phyloP scores from a whole-genome alignment of 2,797 vertebrate genomes.

The Sebastes reedi region DNA sequence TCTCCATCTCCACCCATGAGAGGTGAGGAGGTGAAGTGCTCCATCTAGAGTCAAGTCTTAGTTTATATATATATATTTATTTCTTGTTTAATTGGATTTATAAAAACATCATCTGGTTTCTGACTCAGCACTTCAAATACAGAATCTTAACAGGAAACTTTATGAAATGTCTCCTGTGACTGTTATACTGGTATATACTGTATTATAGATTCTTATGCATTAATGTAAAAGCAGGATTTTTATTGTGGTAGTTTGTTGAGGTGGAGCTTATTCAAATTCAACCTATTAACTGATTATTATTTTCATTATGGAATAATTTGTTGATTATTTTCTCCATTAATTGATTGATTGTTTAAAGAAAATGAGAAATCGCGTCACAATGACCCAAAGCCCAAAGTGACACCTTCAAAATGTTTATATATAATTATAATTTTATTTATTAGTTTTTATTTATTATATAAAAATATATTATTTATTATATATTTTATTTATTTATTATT shows the following conservation, averaged over 20 bases:
- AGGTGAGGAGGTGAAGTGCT: not conserved
- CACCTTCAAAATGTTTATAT: too few species aligned
- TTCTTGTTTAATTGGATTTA: not conserved
- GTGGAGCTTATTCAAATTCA: not conserved
- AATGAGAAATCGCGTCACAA: not conserved
- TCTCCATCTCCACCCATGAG: not conserved
- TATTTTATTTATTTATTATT: too few species aligned
- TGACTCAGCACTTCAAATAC: not conserved
- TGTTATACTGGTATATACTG: not conserved
- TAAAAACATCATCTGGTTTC: not conserved
- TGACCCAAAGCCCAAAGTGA: not conserved
- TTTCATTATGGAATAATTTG: not conserved
- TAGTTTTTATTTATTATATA: too few species aligned
- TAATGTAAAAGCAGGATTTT: not conserved
- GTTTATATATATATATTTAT: not conserved
- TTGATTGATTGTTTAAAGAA: not conserved
- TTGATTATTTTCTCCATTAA: not conserved
- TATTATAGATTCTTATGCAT: not conserved
- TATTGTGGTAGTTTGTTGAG: not conserved
- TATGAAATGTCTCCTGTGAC: not conserved
- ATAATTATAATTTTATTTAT: too few species aligned
- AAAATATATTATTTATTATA: too few species aligned
- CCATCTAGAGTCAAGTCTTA: conserved; percentile 8
- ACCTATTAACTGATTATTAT: not conserved
- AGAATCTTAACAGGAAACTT: not conserved